Evolutionary conservation across 2,113 vertebrate species (phyloP).

Genomic region (Silurus meridionalis): DNA sequence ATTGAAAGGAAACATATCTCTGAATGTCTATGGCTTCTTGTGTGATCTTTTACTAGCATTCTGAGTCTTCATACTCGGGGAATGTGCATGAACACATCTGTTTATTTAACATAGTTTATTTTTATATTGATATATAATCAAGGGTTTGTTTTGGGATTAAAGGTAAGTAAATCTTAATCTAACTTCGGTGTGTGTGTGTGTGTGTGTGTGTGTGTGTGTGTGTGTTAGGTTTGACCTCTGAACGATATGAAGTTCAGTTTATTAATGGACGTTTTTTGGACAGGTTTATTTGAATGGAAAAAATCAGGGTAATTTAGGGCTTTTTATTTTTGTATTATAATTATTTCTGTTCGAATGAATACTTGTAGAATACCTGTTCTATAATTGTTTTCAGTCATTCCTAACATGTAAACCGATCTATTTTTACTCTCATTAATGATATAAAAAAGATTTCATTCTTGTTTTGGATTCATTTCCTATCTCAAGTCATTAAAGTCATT

Average conservation of each 20-base stretch:
- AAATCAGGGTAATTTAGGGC: background rate
- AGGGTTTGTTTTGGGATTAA: background rate
- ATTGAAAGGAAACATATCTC: background rate
- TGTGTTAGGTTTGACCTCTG: constrained; percentile 21
- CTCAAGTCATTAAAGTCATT: background rate
- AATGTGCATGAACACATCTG: background rate
- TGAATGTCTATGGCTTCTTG: background rate
- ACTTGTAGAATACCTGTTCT: background rate
- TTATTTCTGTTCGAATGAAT: background rate
- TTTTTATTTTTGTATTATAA: background rate
- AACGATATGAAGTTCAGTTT: background rate
- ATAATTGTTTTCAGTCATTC: no score
- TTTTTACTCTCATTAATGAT: background rate
- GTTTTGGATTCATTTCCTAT: background rate
- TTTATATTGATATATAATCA: background rate
- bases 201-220: background rate
- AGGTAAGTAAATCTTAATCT: background rate
- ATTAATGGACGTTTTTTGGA: background rate
- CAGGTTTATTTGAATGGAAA: background rate
- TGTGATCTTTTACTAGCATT: background rate
- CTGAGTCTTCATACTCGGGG: background rate
- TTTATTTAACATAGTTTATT: background rate
- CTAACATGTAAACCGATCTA: no score
- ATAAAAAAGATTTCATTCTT: background rate
- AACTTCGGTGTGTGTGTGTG: no score